Percentiles rank a stretch among this genome's conserved stretches.
phyloP scores from a whole-genome alignment of 37 sponge, comb jelly and placozoan genomes.

The Mnemiopsis leidyi region DNA sequence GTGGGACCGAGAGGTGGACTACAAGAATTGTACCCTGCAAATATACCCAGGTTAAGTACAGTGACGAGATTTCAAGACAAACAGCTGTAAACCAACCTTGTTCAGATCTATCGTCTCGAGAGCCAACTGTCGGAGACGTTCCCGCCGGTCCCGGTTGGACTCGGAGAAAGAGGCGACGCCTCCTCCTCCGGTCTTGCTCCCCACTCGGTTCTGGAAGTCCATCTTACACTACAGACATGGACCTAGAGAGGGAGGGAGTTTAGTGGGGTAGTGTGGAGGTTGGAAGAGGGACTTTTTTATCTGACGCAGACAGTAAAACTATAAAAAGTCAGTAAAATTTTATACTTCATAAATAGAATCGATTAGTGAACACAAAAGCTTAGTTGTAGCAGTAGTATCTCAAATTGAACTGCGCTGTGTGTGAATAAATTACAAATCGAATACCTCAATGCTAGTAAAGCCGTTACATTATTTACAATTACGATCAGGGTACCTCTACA shows the following conservation, averaged over 20 bases:
- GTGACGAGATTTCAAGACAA: not conserved
- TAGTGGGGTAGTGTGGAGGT: not conserved
- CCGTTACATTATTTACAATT: too few species aligned
- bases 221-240: conserved; percentile 66
- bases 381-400: too few species aligned
- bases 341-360: too few species aligned
- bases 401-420: too few species aligned
- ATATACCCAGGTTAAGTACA: conserved; percentile 10
- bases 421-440: not conserved
- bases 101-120: conserved; percentile 94
- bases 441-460: not conserved
- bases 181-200: conserved; percentile 93
- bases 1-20: not conserved
- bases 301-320: not conserved
- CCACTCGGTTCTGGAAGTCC: conserved; percentile 97
- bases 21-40: conserved; percentile 6
- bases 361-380: too few species aligned
- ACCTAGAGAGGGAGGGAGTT: not conserved
- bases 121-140: conserved; percentile 90
- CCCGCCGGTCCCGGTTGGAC: conserved; percentile 86
- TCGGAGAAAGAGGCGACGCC: conserved; percentile 92
- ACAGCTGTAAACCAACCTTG: conserved; percentile 69
- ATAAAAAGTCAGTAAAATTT: not conserved
- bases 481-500: too few species aligned
- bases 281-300: not conserved